Evolutionary conservation across 2,888 invertebrate species (phyloP), one percentile per base, ranked within the genome.

Genomic region (Ichneumon xanthorius): DNA sequence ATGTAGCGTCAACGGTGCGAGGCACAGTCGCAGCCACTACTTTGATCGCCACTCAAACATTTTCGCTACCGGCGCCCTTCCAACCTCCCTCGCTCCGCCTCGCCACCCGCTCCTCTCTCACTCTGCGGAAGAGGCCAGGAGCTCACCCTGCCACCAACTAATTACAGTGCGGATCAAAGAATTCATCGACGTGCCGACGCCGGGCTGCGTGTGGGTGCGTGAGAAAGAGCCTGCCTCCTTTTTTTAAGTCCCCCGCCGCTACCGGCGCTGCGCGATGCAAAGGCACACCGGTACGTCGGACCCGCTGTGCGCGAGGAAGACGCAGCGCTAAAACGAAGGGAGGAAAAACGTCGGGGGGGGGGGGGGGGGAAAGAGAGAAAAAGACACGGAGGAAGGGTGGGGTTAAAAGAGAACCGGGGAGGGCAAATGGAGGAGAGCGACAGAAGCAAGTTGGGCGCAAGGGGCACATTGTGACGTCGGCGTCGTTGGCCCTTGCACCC

Each of bases 91-190:
- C 80, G 30, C 73, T 75, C 79, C 81, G 75, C 80, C 65, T 80
- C 76, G 67, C 80, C 53, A 55, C 65, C 70, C 82, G n/a, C 81
- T 68, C 65, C 79, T 71, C 70, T 78, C 75, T 73, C 67, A 4
- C 53, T 53, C n/a, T n/a, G 76, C 61, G 65, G 65, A 83, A 87
- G 87, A 81, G 86, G 86, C 80, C 19, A 75, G 85, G 86, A 79
- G 80, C 80, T 65, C 71, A 63, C 80, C 40, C 90, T 90, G 88
- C 91, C 92, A 91, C 92, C 92, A 92, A 93, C 92, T 93, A 93
- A 93, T 93, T 93, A 93, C 93, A 92, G 91, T 91, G 90, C 87
- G 92, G 93, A 93, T 93, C 93, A 93, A 93, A 93, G 93, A 93
- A 93, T 93, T 92, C 92, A 92, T 91, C 92, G 92, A 90, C 91